Conservation (phyloP, 1,140 invertebrate species). For the Gryllus bimaculatus region DNA sequence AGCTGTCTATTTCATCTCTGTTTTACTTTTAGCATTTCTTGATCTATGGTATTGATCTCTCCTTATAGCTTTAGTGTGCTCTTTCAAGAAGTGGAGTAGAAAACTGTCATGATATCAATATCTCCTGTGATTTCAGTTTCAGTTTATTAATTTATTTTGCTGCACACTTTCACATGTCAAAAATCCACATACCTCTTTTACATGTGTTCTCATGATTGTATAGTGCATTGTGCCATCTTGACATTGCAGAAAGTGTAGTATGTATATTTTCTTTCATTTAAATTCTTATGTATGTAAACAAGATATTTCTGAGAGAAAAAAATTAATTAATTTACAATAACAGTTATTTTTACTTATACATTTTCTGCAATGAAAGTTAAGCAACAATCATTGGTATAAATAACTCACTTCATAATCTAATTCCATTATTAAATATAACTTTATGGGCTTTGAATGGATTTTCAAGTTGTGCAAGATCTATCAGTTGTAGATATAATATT, state of each 20-base stretch:
- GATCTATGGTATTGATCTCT: background rate
- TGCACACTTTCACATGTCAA: background rate
- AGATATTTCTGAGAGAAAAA: too few relatives aligned
- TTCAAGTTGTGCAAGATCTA: too few relatives aligned
- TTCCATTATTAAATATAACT: too few relatives aligned
- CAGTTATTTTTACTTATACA: too few relatives aligned
- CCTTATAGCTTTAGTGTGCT: background rate
- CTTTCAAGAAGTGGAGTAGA: conserved; percentile 1
- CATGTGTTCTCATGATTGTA: background rate
- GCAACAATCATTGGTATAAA: too few relatives aligned
- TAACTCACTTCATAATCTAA: too few relatives aligned
- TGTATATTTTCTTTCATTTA: too few relatives aligned
- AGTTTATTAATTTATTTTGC: background rate
- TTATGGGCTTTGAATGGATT: too few relatives aligned
- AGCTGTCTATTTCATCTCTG: background rate
- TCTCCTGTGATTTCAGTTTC: background rate
- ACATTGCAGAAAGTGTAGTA: background rate
- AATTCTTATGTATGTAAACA: too few relatives aligned
- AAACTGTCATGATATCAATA: background rate
- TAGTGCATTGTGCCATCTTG: background rate
- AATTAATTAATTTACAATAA: too few relatives aligned
- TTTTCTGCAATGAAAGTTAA: too few relatives aligned
- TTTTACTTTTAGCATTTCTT: background rate
- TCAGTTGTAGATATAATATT: too few relatives aligned
- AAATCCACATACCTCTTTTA: background rate